phyloP scores from a whole-genome alignment of 2,888 invertebrate genomes.

The Formica aserva region DNA sequence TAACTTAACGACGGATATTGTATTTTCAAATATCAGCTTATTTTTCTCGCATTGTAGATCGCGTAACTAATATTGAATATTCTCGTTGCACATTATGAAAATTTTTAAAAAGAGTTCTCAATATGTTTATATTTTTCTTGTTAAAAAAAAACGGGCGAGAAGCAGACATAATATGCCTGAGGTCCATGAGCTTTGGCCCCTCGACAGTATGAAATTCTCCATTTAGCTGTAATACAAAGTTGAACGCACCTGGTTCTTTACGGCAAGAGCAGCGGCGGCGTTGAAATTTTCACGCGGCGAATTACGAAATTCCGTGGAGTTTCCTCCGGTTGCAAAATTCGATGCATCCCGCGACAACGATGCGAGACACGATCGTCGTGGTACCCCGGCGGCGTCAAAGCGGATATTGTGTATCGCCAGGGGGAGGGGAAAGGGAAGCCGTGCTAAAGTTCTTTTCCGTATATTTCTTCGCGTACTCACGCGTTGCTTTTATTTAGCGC shows the following conservation, averaged over 20 bases:
- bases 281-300: slow-evolving; percentile 55
- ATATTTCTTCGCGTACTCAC: slow-evolving; percentile 48
- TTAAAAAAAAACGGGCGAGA: background rate
- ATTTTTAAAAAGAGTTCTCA: slow-evolving; percentile 19
- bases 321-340: slow-evolving; percentile 39
- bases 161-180: background rate
- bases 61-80: background rate
- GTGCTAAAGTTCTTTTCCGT: slow-evolving; percentile 55
- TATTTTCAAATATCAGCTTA: background rate
- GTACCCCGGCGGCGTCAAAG: slow-evolving; percentile 57
- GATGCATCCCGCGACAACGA: slow-evolving; percentile 50
- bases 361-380: slow-evolving; percentile 28
- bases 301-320: slow-evolving; percentile 57
- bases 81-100: slow-evolving; percentile 11
- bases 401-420: slow-evolving; percentile 68
- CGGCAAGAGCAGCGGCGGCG: background rate
- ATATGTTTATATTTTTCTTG: slow-evolving; percentile 8
- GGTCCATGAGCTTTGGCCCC: slow-evolving; percentile 18
- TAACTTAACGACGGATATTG: background rate
- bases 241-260: slow-evolving; percentile 45
- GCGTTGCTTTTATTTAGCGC: slow-evolving; percentile 43
- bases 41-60: background rate
- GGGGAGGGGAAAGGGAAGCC: background rate
- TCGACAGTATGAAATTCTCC: slow-evolving; percentile 49
- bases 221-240: slow-evolving; percentile 42